Evolutionary conservation across 64 coral and sea anemone genomes (phyloP), one percentile per base, ranked within the genome.

Genomic region (Actinia equina): DNA sequence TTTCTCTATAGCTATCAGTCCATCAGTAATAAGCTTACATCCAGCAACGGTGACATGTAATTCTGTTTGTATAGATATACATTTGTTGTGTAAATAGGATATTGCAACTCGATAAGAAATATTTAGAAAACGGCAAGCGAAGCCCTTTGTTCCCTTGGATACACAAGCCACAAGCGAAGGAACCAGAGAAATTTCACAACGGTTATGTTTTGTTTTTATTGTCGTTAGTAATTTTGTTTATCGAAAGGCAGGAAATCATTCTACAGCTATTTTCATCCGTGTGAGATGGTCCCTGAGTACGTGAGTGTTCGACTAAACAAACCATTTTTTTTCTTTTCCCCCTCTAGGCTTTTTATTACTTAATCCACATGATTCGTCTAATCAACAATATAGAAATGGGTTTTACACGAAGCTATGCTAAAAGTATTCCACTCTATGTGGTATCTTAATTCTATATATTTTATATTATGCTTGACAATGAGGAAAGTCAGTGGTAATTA

Each of bases 11-110:
- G 54, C 54, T 74, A 26, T 74, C 69, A 26, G 25, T 74, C 10
- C 25, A 74, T 74, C 69, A 41, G 13, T 74, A 74, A 74, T 74
- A 74, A 74, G 69, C 69, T 74, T 74, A 74, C 69, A 37, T 74
- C 37, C 26, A 37, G 69, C 69, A 26, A 74, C 23, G 26, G 41
- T 74, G 69, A 74, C 69, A 74, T 74, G 69, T 37, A 7, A 30
- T 74, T 74, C 25, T 71, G 65, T 71, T 71, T 26, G 6, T 23
- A 26, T 25, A 71, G n/a, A 71, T n/a, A n/a, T n/a, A n/a, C n/a
- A n/a, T n/a, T n/a, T n/a, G n/a, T n/a, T n/a, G n/a, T n/a, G n/a
- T n/a, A n/a, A n/a, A n/a, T n/a, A n/a, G n/a, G n/a, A n/a, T n/a
- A n/a, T 74, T 74, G 69, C 69, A 13, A 74, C 26, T 41, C 25